A percentile compares a stretch with the other conserved stretches of the same genome.
phyloP scores from a whole-genome alignment of 2,797 vertebrate genomes.

The Capromys pilorides region DNA sequence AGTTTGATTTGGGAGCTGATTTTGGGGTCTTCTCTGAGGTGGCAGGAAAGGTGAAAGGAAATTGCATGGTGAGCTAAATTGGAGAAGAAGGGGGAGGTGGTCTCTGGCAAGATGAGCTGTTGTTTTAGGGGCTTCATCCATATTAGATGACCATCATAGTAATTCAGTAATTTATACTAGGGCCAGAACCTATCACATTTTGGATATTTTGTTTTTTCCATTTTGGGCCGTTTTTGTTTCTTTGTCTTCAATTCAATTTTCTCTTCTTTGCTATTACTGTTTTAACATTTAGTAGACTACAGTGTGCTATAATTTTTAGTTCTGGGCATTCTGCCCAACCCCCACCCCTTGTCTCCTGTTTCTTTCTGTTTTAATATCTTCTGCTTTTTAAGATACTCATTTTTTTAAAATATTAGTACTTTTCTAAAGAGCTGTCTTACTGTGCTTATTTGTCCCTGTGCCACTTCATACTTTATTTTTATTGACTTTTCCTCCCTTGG shows the following conservation, averaged over 20 bases:
- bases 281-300: neutral
- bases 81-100: too few relatives aligned
- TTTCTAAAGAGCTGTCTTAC: neutral
- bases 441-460: neutral
- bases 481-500: neutral
- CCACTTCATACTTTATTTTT: neutral
- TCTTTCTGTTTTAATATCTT: neutral
- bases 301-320: neutral
- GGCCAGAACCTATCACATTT: too few relatives aligned
- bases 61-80: too few relatives aligned
- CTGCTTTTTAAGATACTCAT: neutral
- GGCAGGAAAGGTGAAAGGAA: too few relatives aligned
- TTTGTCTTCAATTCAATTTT: neutral
- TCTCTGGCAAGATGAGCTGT: too few relatives aligned
- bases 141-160: too few relatives aligned
- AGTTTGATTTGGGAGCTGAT: too few relatives aligned
- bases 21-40: too few relatives aligned
- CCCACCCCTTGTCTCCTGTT: neutral
- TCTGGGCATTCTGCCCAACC: neutral
- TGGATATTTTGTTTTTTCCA: too few relatives aligned
- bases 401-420: neutral
- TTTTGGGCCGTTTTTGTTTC: neutral
- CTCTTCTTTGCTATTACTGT: neutral
- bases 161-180: too few relatives aligned
- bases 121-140: too few relatives aligned